Evolutionary conservation across 1,140 invertebrate species (phyloP).

Genomic region (Cotesia vestalis): DNA sequence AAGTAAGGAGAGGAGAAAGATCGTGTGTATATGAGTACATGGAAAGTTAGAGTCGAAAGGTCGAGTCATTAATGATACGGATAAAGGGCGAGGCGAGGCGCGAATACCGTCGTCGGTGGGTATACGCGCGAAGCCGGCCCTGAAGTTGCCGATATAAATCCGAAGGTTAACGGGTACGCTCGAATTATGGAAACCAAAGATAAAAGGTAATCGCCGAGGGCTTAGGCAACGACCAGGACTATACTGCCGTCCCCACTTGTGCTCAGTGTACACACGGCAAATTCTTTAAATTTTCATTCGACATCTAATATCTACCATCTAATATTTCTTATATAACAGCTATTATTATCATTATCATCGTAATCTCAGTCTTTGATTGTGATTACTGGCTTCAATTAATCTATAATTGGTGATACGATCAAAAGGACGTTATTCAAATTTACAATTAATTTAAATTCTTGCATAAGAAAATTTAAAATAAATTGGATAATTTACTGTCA

Average conservation of each 20-base stretch:
- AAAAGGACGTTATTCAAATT: too few species aligned
- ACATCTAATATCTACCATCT: neutral
- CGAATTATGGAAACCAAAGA: constrained; percentile 37
- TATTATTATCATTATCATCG: too few species aligned
- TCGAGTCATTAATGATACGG: constrained; percentile 41
- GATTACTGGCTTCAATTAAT: too few species aligned
- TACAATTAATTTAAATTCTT: too few species aligned
- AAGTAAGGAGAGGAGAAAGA: constrained; percentile 2
- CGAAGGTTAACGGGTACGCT: constrained; percentile 43
- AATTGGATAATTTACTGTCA: too few species aligned
- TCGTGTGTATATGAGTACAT: constrained; percentile 24
- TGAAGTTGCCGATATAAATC: constrained; percentile 42
- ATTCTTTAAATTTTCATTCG: constrained; percentile 2
- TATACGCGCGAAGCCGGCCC: constrained; percentile 35
- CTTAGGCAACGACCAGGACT: constrained; percentile 1
- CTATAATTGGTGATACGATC: too few species aligned
- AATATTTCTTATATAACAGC: too few species aligned
- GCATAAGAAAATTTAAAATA: too few species aligned
- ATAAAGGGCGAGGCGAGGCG: constrained; percentile 41
- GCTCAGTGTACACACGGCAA: neutral
- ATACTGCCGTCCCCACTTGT: neutral
- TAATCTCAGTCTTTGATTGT: too few species aligned
- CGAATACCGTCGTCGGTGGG: constrained; percentile 28
- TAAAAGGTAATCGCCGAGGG: constrained; percentile 36
- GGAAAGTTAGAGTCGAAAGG: constrained; percentile 30